A percentile compares a stretch with the other conserved stretches of the same genome.
Evolutionary conservation across 2,113 vertebrate genomes (phyloP).

Genomic region (Oncorhynchus gorbuscha): DNA sequence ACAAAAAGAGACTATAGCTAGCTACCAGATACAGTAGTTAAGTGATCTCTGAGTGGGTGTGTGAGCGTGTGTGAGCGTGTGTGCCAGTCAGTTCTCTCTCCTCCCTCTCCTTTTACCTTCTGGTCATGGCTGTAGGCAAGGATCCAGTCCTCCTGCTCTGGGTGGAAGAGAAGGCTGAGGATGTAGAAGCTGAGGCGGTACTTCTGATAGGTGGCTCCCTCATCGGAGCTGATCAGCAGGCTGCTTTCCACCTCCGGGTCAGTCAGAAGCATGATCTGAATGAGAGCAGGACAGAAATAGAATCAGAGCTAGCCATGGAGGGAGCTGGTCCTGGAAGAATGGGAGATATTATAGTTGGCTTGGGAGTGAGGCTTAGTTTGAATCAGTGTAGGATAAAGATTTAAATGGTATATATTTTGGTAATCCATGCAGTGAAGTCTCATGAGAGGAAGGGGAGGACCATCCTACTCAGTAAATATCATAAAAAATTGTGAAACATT

Average conservation of each 20-base stretch:
- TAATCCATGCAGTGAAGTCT: no score
- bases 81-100: background rate
- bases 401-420: no score
- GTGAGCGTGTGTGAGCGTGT: no score
- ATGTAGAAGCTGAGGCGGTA: constrained; percentile 95
- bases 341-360: no score
- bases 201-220: constrained; percentile 97
- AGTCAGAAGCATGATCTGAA: constrained; percentile 94
- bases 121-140: constrained; percentile 97
- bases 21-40: background rate
- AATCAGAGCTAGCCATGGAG: background rate
- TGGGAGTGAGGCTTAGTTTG: no score
- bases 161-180: constrained; percentile 94
- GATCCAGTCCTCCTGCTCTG: constrained; percentile 97
- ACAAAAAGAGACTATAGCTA: no score
- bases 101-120: constrained; percentile 79
- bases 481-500: no score
- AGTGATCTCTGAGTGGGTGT: background rate
- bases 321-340: background rate
- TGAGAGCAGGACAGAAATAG: background rate
- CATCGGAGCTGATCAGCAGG: constrained; percentile 95
- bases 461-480: no score
- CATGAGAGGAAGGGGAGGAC: no score
- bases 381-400: no score
- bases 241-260: constrained; percentile 97